Conservation (phyloP, 2,797 vertebrate genomes). For the Ispidina lecontei region DNA sequence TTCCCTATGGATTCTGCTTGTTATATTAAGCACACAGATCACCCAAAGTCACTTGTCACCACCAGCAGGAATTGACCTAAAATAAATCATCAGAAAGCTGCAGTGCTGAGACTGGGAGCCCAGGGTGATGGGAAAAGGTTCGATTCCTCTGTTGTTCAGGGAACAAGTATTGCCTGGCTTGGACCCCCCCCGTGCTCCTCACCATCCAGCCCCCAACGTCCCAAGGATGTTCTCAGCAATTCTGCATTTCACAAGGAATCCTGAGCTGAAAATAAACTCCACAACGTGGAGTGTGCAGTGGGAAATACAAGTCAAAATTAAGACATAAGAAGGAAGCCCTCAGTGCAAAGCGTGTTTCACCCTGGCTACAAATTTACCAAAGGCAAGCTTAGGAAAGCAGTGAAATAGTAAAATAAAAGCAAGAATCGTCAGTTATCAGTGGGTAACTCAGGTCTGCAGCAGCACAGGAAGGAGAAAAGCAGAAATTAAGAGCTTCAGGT, state of each 20-base stretch:
- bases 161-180: accelerated
- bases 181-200: not conserved
- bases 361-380: not conserved
- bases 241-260: not conserved
- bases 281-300: not conserved
- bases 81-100: not conserved
- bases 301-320: not conserved
- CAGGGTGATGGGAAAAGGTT: not conserved
- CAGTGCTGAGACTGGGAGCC: not conserved
- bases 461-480: not conserved
- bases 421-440: not conserved
- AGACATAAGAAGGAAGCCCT: not conserved
- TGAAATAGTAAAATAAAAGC: not conserved
- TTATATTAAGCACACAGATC: conserved; percentile 59
- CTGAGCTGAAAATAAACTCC: not conserved
- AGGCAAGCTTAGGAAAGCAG: not conserved
- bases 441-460: not conserved
- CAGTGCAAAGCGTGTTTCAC: not conserved
- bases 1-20: not conserved
- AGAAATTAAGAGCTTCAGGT: not conserved
- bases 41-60: conserved; percentile 48
- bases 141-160: not conserved
- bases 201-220: not conserved
- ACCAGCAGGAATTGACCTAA: not conserved
- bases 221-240: not conserved